Evolutionary conservation across 2,888 invertebrate species (phyloP).

Genomic region (Lamellibrachia satsuma): DNA sequence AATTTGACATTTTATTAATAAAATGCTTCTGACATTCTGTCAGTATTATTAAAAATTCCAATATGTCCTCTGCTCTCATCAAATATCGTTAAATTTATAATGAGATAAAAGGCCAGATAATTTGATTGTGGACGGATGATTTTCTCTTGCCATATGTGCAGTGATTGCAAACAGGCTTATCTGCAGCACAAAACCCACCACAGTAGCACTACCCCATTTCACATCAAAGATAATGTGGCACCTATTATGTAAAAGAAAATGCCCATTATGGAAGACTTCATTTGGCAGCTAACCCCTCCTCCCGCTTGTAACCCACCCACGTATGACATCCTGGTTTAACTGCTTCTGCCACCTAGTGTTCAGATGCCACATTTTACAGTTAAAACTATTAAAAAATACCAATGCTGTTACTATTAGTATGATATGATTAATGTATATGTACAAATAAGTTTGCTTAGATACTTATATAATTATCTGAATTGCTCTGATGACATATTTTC

Average conservation of each 20-base stretch:
- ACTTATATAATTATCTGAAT: background rate
- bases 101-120: constrained; percentile 5
- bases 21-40: constrained; percentile 4
- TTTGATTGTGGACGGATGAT: background rate
- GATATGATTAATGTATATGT: background rate
- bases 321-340: background rate
- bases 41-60: background rate
- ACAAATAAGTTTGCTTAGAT: background rate
- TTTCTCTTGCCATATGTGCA: constrained; percentile 7
- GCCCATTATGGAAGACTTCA: background rate
- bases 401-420: background rate
- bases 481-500: background rate
- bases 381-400: background rate
- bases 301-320: background rate
- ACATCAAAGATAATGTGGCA: background rate
- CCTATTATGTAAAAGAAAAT: background rate
- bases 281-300: background rate
- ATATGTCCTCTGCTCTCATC: background rate
- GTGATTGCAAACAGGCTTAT: background rate
- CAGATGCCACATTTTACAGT: background rate
- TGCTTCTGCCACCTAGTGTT: background rate
- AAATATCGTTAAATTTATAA: constrained; percentile 17
- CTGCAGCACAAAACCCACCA: background rate
- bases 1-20: constrained; percentile 5
- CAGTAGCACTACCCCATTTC: background rate